phyloP scores from a whole-genome alignment of 2,113 vertebrate genomes.

The Tympanuchus pallidicinctus region DNA sequence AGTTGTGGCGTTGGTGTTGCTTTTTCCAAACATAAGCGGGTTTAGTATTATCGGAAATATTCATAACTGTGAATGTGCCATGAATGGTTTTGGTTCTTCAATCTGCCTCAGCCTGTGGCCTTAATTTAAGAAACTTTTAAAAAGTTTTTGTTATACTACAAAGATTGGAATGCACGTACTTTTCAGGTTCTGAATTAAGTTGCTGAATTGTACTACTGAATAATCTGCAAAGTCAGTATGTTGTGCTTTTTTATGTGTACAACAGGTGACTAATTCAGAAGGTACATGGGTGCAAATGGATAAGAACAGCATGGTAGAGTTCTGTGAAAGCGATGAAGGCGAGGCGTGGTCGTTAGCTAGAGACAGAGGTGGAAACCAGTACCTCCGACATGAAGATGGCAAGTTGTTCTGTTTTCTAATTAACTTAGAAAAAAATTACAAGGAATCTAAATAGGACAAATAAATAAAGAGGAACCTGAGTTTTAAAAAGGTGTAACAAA shows the following conservation, averaged over 20 bases:
- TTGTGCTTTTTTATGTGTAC: constrained; percentile 78
- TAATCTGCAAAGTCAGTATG: constrained; percentile 67
- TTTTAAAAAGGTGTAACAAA: neutral
- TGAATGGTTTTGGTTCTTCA: constrained; percentile 50
- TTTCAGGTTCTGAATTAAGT: constrained; percentile 49
- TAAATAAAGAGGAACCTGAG: neutral
- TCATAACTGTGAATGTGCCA: neutral
- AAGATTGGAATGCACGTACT: constrained; percentile 29
- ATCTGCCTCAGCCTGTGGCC: constrained; percentile 75
- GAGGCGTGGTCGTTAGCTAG: constrained; percentile 98
- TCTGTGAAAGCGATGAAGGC: constrained; percentile 98
- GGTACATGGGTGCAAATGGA: constrained; percentile 98
- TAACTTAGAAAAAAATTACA: neutral
- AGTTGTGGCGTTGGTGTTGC: neutral
- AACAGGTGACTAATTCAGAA: constrained; percentile 96
- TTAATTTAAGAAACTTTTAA: constrained; percentile 77
- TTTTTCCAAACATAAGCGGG: neutral
- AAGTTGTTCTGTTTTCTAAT: constrained; percentile 73
- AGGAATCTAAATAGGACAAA: neutral
- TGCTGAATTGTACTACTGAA: constrained; percentile 51
- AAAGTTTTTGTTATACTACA: neutral
- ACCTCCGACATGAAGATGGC: constrained; percentile 97
- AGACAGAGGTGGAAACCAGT: constrained; percentile 97
- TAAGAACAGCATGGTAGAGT: constrained; percentile 99
- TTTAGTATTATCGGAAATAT: neutral